A percentile compares a stretch with the other conserved stretches of the same genome.
These are phyloP conservation scores for Trichacis sp. DNA, from an alignment of 2,888 invertebrate genomes.

Conservation along the genomic window DNA sequence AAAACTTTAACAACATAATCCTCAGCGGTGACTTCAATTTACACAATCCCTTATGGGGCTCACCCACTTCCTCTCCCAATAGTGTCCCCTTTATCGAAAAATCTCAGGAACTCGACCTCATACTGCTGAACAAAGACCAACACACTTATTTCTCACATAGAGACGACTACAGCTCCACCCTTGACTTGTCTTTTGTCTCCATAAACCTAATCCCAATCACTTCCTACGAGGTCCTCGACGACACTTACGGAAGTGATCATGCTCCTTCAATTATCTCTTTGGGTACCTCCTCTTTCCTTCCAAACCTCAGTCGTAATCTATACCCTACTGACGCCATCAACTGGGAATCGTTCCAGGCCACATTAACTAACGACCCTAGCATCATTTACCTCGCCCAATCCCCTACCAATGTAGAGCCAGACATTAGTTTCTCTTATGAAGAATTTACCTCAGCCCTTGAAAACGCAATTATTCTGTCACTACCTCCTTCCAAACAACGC, in stretches of 20 bases:
- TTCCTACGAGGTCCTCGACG: neutral
- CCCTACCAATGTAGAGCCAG: neutral
- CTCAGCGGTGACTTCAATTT: too few species aligned
- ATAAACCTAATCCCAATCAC: neutral
- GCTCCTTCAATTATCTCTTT: neutral
- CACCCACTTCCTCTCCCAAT: neutral
- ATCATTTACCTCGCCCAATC: neutral
- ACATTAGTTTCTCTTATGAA: neutral
- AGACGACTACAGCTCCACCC: neutral
- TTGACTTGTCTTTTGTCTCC: neutral
- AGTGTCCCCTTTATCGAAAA: too few species aligned
- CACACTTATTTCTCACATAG: neutral
- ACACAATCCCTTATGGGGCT: slow-evolving; percentile 1
- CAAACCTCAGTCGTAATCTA: neutral
- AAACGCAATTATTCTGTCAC: neutral
- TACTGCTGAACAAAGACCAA: neutral
- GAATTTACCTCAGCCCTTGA: neutral
- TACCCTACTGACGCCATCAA: neutral
- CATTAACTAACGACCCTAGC: neutral
- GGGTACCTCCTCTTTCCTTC: neutral
- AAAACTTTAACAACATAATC: neutral
- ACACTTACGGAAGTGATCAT: neutral
- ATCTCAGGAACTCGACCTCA: neutral
- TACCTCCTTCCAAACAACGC: neutral
- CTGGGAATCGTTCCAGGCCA: neutral